Evolutionary conservation across 2,113 vertebrate genomes (phyloP), one percentile per base, ranked within the genome.

Genomic region (Haplotaxodon microlepis): DNA sequence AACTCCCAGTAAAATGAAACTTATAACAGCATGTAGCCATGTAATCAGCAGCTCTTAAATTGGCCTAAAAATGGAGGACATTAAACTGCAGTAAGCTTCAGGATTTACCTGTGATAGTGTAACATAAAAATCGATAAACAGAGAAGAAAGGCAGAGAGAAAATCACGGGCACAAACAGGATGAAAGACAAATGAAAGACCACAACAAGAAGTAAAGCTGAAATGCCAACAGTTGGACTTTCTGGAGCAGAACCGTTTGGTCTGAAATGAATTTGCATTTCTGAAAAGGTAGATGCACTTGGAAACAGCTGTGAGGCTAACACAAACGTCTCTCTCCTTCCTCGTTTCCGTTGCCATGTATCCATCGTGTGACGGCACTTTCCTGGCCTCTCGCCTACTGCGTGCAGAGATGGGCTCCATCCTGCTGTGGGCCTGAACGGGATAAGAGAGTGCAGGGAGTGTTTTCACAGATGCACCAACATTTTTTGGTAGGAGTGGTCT

Each of bases 101-200:
- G 38, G 8, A 40, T 71, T 71, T 71, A 24, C 3, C 0, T 27
- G 38, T 17, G 13, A 45, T 24, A 0, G 69, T 14, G 1, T 71
- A 6, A 40, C n/a, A 0, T 71, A 71, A 71, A 24, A 42, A 6
- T 1, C 1, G 0, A 24, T 71, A 24, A 21, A 69, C 7, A 0
- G n/a, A 69, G n/a, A 71, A 42, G 66, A 6, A 40, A 2, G 36
- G n/a, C 36, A 24, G 12, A 42, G n/a, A 24, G 12, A 71, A 16
- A 71, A 42, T 24, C 34, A 14, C 2, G 1, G 66, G 1, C 63
- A 13, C 34, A 69, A 69, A 69, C 7, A 1, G 8, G 0, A 42
- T 24, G n/a, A 42, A 40, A 40, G 36, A 40, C 19, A 8, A 69
- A 21, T n/a, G 0, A 69, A 69, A 42, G 8, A 14, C 12, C n/a